Conservation (phyloP, 1,140 invertebrate genomes). For the Drosophila nebulosa region DNA sequence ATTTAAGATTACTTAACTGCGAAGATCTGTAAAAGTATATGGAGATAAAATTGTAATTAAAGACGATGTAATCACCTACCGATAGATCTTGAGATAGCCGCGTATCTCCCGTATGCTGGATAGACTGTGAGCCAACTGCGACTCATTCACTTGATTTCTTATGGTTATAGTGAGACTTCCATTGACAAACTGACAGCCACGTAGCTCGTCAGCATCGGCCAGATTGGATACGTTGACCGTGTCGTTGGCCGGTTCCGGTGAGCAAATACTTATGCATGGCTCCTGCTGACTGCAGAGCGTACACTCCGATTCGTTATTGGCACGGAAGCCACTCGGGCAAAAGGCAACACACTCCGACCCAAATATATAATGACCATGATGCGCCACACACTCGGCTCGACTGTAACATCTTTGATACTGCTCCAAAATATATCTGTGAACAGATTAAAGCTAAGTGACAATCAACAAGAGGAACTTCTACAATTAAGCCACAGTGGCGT, state of each 20-base stretch:
- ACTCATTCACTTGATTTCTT: conserved; percentile 49
- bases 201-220: conserved; percentile 56
- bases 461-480: neutral
- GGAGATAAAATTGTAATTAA: no score
- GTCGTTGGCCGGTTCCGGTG: conserved; percentile 20
- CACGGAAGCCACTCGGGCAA: conserved; percentile 58
- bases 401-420: conserved; percentile 61
- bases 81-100: conserved; percentile 64
- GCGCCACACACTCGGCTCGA: conserved; percentile 31
- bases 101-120: conserved; percentile 58
- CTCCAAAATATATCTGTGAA: conserved; percentile 52
- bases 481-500: neutral
- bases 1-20: conserved; percentile 52
- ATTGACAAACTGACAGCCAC: conserved; percentile 67
- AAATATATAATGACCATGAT: conserved; percentile 23
- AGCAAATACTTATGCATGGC: conserved; percentile 53
- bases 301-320: conserved; percentile 36
- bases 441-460: neutral
- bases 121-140: conserved; percentile 41
- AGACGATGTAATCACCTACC: conserved; percentile 48
- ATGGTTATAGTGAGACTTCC: conserved; percentile 58
- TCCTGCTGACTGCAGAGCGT: conserved; percentile 34
- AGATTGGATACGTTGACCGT: conserved; percentile 45
- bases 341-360: conserved; percentile 48
- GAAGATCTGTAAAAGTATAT: conserved; percentile 56